phyloP scores from a whole-genome alignment of 2,888 invertebrate genomes.

The Mactromeris polynyma region DNA sequence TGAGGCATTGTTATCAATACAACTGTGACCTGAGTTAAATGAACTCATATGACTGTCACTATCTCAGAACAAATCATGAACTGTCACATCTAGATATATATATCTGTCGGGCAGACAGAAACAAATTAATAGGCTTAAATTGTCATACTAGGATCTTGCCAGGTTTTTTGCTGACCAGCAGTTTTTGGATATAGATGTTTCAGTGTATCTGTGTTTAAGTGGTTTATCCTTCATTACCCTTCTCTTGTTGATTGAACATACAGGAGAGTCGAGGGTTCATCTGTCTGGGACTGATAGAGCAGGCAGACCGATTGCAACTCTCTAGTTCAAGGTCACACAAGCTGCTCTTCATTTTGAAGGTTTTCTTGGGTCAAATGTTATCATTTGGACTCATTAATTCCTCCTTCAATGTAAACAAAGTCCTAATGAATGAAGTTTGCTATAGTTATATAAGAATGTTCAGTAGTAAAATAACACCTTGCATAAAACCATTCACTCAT shows the following conservation, averaged over 20 bases:
- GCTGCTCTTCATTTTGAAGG: neutral
- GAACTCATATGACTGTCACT: neutral
- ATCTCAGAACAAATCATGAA: neutral
- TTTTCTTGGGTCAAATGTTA: neutral
- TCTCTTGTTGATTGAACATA: neutral
- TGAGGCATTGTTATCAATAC: neutral
- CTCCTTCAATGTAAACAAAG: neutral
- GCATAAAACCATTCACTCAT: neutral
- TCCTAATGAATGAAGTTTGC: slow-evolving; percentile 4
- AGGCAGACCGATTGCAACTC: neutral
- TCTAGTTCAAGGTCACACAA: neutral
- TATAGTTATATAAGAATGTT: neutral
- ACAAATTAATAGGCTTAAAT: neutral
- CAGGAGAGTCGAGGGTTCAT: neutral
- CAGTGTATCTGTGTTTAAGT: no score
- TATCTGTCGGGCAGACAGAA: neutral
- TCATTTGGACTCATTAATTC: neutral
- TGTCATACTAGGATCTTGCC: no score
- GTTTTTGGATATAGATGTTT: no score
- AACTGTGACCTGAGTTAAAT: neutral
- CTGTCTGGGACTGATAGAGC: neutral
- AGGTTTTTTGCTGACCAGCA: no score
- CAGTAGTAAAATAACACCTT: neutral
- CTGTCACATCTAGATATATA: neutral
- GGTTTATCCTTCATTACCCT: no score